Evolutionary conservation across 2,797 vertebrate species (phyloP), one percentile per base, ranked within the genome.

Genomic region (Onychomys leucogaster): DNA sequence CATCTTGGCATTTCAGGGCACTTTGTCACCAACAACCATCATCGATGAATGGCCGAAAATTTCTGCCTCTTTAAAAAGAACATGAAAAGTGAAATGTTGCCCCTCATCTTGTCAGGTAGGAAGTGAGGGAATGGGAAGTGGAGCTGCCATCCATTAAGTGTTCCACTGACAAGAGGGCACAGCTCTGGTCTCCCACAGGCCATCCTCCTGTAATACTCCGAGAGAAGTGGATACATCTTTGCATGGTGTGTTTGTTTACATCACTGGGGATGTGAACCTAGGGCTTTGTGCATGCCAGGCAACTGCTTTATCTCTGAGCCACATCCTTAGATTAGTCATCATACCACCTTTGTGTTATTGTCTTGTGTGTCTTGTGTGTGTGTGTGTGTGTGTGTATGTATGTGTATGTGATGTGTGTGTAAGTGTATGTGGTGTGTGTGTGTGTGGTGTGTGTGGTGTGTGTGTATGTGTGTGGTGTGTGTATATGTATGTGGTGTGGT

Each of bases 21-120:
- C 76, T 73, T 25, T 84, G 90, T 67, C 32, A 65, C 77, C 59
- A 37, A 73, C 63, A 91, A 57, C 23, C 43, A 80, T 73, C 32
- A 57, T 10, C 84, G 14, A 32, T 25, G 41, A n/a, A 85, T 17
- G 37, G 88, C 81, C 57, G 41, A 83, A 41, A 41, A 34, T 75
- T 75, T 89, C 69, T 83, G 27, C 23, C 8, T 92, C 80, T 95
- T 84, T 52, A 77, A 89, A 89, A 92, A 55, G 82, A 81, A 29
- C 14, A 55, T 29, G 67, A n/a, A 81, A 83, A 90, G 34, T 75
- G 69, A 55, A 81, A 32, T 6, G 27, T 46, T 86, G 19, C 19
- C 23, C 7, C 11, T 88, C 52, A 37, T 90, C 73, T 73, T 34
- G 7, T 57, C 67, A 85, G 77, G 71, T 37, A 94, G 63, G 87